Percentiles rank a stretch among this genome's conserved stretches.
These are phyloP conservation scores for Lepisosteus oculatus DNA, from an alignment of 2,113 vertebrate species.

Conservation along the genomic window DNA sequence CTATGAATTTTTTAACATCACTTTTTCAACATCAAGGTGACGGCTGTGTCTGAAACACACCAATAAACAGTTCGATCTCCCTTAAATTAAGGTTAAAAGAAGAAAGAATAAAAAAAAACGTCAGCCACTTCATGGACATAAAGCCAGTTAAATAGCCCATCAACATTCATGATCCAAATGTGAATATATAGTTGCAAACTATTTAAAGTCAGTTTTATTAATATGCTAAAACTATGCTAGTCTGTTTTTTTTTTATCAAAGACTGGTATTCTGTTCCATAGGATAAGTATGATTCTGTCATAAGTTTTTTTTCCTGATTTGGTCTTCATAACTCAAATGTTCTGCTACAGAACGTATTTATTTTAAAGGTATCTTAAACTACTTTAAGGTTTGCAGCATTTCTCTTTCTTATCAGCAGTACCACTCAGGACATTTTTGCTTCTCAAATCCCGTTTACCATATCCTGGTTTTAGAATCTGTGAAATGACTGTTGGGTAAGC, in stretches of 20 bases:
- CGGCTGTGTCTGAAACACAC: too few species aligned
- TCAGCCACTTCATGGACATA: constrained; percentile 42
- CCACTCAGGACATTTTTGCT: constrained; percentile 72
- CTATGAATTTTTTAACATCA: too few species aligned
- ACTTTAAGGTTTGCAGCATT: constrained; percentile 60
- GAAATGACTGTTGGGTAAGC: constrained; percentile 72
- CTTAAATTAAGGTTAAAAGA: constrained; percentile 40
- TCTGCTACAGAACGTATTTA: constrained; percentile 71
- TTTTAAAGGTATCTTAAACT: constrained; percentile 65
- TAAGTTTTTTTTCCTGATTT: too few species aligned
- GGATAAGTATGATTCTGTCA: too few species aligned
- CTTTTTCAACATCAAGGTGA: too few species aligned
- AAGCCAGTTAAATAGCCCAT: constrained; percentile 31
- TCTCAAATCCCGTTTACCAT: constrained; percentile 76
- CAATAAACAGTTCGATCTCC: too few species aligned
- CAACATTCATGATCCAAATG: too few species aligned
- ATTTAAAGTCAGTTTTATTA: constrained; percentile 26
- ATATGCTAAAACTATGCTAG: constrained; percentile 36
- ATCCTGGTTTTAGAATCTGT: constrained; percentile 76
- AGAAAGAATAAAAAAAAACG: constrained; percentile 43
- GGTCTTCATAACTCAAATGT: constrained; percentile 41
- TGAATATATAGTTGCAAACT: too few species aligned
- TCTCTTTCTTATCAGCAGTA: constrained; percentile 71
- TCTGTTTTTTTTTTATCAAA: constrained; percentile 40
- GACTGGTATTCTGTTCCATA: constrained; percentile 37